Base-by-base conservation (phyloP, 2,113 vertebrate genomes). In the Antigone vipio region DNA sequence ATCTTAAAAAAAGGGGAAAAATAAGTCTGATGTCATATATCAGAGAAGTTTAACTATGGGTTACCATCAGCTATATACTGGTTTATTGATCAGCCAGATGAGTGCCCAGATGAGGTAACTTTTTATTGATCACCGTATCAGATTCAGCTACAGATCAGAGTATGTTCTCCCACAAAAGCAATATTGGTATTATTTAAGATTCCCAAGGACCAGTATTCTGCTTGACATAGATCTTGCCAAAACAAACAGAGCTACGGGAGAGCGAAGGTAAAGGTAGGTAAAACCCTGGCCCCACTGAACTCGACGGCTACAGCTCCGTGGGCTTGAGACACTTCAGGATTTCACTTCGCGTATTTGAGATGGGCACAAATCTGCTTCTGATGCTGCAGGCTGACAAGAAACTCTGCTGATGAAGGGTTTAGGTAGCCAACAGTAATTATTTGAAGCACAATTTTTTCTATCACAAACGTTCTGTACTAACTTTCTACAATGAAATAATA, bases 61-160 rank as follows among this genome's bases (percentile, higher is more conserved):
- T 56, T 87, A 63, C 66, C 53, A 38, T 64, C 72, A 73, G 60
- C 80, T 88, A 94, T 35, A 44, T 82, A 84, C 63, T 58, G 71
- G 27, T 81, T 95, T 96, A 94, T 93, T 90, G 86, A 97, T 93
- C 88, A 79, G 24, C 32, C 50, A 85, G 71, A 52, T 62, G 35
- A 92, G 52, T 66, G 72, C 79, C 45, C 63, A 84, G 76, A 86
- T 95, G 44, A 96, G 83, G 60, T 35, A 87, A 87, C 60, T 64
- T 84, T 68, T 94, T 95, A 91, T 91, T 82, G 93, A 94, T 86
- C 55, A 79, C 82, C 27, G 34, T 26, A 80, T 81, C 63, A 85
- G 74, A 79, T 82, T 90, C 88, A 89, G 74, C 78, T 85, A 93
- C 90, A 91, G 90, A 95, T 76, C 62, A 96, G 44, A 76, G 67